A percentile compares a stretch with the other conserved stretches of the same genome.
Evolutionary conservation across 2,113 vertebrate genomes (phyloP).

Genomic region (Vombatus ursinus): DNA sequence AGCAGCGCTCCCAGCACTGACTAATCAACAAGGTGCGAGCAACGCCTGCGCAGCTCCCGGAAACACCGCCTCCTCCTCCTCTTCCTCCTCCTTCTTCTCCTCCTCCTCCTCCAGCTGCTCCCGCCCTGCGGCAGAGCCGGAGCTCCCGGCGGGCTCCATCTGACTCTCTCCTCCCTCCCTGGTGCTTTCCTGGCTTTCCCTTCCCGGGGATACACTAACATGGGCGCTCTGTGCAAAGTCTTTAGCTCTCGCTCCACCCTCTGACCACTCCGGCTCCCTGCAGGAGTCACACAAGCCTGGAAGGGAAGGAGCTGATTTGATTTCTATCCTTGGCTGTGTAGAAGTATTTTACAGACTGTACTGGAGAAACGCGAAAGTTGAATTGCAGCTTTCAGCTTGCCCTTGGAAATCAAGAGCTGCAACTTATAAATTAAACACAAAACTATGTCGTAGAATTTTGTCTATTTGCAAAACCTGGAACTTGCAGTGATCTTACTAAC

Average conservation of each 20-base stretch:
- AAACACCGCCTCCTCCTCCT: slow-evolving; percentile 69
- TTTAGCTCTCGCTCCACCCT: slow-evolving; percentile 84
- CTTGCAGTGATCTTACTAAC: neutral
- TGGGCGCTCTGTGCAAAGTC: slow-evolving; percentile 36
- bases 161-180: neutral
- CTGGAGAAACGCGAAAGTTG: neutral
- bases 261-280: slow-evolving; percentile 76
- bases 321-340: neutral
- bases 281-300: slow-evolving; percentile 51
- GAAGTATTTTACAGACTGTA: neutral
- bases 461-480: neutral
- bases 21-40: slow-evolving; percentile 85
- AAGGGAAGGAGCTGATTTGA: neutral
- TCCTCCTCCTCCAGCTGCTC: neutral
- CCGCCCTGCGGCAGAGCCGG: neutral
- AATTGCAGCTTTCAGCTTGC: neutral
- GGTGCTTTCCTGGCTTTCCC: slow-evolving; percentile 23
- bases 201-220: slow-evolving; percentile 19
- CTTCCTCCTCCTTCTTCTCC: slow-evolving; percentile 23
- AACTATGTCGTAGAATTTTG: neutral
- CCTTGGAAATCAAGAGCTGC: neutral
- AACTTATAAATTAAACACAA: neutral
- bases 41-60: slow-evolving; percentile 85
- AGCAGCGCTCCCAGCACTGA: slow-evolving; percentile 84
- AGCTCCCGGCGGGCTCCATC: neutral